A percentile compares a stretch with the other conserved stretches of the same genome.
Conservation (phyloP, 2,888 invertebrate genomes). For the Caenorhabditis becei region DNA sequence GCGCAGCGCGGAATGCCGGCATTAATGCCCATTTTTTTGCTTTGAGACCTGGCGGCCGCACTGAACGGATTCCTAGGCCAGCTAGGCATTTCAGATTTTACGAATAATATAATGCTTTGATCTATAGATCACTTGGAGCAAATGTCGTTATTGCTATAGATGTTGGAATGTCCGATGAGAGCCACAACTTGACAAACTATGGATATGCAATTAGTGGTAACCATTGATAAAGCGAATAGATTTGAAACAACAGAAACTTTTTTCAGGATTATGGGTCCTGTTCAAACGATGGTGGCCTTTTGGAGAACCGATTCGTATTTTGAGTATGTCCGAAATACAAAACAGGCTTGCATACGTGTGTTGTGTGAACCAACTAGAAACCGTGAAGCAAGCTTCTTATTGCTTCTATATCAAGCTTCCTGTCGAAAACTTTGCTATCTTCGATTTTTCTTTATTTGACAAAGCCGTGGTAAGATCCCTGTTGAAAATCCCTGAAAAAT, state of each 20-base stretch:
- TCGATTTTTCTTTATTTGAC: slow-evolving; percentile 87
- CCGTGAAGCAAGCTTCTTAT: slow-evolving; percentile 94
- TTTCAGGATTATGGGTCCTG: slow-evolving; percentile 87
- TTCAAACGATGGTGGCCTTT: slow-evolving; percentile 60
- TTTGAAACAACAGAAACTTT: slow-evolving; percentile 82
- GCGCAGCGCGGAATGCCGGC: no score
- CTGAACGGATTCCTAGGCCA: no score
- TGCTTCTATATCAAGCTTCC: slow-evolving; percentile 98
- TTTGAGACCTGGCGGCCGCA: no score
- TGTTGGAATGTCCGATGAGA: slow-evolving; percentile 96
- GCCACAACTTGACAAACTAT: slow-evolving; percentile 92
- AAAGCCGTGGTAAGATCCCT: slow-evolving; percentile 29
- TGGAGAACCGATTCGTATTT: slow-evolving; percentile 85
- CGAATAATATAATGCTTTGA: no score
- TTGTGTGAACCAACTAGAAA: slow-evolving; percentile 95
- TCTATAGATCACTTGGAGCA: slow-evolving; percentile 90
- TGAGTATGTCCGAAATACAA: slow-evolving; percentile 93
- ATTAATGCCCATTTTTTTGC: no score
- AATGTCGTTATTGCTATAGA: slow-evolving; percentile 97
- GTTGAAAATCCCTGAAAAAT: no score
- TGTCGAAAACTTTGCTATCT: slow-evolving; percentile 95
- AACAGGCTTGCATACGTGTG: slow-evolving; percentile 97
- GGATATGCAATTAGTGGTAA: slow-evolving; percentile 97
- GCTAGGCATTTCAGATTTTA: no score
- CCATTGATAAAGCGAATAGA: slow-evolving; percentile 86